These are phyloP conservation scores for Drosophila prosaltans DNA, from an alignment of 1,140 invertebrate genomes.

Conservation along the genomic window DNA sequence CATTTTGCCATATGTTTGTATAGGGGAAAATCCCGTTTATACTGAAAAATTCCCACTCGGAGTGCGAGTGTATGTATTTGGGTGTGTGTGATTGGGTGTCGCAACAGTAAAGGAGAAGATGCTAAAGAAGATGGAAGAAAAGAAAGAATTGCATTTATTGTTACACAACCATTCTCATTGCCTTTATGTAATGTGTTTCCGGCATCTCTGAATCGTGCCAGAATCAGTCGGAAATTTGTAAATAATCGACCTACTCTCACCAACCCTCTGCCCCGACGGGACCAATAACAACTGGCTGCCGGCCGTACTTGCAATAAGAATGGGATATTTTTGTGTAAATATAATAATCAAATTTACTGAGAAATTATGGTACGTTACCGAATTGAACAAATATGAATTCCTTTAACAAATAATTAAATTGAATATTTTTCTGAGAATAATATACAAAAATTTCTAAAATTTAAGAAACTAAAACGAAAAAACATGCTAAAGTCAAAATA, in stretches of 20 bases:
- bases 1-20: not conserved
- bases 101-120: not conserved
- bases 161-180: constrained; percentile 7
- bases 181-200: constrained; percentile 4
- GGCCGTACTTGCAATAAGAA: not conserved
- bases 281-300: constrained; percentile 2
- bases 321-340: constrained; percentile 1
- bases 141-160: constrained; percentile 9
- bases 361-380: constrained; percentile 8
- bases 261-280: constrained; percentile 9
- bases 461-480: not conserved
- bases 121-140: not conserved
- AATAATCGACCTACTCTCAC: constrained; percentile 20
- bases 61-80: not conserved
- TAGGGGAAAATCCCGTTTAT: constrained; percentile 3
- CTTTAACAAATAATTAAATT: not conserved
- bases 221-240: constrained; percentile 31
- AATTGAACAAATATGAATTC: constrained; percentile 6
- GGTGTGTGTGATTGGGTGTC: not conserved
- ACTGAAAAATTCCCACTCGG: not conserved
- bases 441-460: not conserved
- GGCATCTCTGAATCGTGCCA: constrained; percentile 37
- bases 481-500: not conserved
- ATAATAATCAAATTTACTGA: not conserved
- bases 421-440: constrained; percentile 3